A percentile compares a stretch with the other conserved stretches of the same genome.
phyloP scores from a whole-genome alignment of 2,888 invertebrate genomes.

The Eupsilia transversa region DNA sequence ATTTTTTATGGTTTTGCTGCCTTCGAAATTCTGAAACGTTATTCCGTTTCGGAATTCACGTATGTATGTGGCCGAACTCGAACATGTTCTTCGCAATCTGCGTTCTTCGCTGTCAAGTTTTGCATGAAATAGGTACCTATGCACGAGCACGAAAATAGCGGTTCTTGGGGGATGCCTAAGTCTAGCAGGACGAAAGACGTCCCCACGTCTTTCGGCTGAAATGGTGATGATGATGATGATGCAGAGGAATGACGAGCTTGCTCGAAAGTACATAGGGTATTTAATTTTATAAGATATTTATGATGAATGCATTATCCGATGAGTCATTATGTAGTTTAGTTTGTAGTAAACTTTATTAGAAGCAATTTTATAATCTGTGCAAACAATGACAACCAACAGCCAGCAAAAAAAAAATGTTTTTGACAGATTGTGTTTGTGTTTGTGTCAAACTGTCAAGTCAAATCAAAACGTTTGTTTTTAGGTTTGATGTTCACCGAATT shows the following conservation, averaged over 20 bases:
- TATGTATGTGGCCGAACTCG: too few relatives aligned
- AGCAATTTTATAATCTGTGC: not conserved
- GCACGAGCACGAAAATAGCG: not conserved
- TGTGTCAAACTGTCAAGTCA: too few relatives aligned
- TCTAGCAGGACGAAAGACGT: not conserved
- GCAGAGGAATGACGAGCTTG: not conserved
- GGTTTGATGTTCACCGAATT: conserved; percentile 5
- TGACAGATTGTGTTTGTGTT: not conserved
- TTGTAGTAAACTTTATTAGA: not conserved
- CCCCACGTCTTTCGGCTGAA: not conserved
- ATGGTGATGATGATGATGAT: not conserved
- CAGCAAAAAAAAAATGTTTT: not conserved
- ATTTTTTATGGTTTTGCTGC: too few relatives aligned
- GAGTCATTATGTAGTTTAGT: not conserved
- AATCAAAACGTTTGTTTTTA: conserved; percentile 33
- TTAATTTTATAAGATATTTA: too few relatives aligned
- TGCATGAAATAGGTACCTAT: not conserved
- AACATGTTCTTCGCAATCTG: not conserved
- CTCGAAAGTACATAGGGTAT: too few relatives aligned
- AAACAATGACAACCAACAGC: too few relatives aligned
- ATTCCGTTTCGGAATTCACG: too few relatives aligned
- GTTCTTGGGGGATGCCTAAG: not conserved
- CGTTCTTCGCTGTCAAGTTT: not conserved
- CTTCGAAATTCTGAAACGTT: too few relatives aligned
- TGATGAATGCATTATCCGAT: too few relatives aligned